phyloP scores from a whole-genome alignment of 2,797 vertebrate species.

The Semotilus atromaculatus region DNA sequence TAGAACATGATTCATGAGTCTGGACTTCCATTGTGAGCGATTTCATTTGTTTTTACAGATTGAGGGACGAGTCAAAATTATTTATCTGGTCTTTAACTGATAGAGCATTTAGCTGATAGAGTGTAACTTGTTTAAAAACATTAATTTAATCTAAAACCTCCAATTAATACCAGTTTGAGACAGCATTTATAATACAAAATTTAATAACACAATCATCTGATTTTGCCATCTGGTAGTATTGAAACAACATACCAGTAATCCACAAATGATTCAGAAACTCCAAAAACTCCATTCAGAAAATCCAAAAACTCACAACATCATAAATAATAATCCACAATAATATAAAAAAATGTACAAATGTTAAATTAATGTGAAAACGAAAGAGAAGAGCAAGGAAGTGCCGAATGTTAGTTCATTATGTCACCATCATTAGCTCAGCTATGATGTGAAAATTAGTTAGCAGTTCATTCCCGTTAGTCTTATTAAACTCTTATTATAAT shows the following conservation, averaged over 20 bases:
- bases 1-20: background rate
- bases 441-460: background rate
- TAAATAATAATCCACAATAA: conserved; percentile 18
- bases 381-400: background rate
- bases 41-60: background rate
- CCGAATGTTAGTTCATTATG: background rate
- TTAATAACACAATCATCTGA: background rate
- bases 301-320: background rate
- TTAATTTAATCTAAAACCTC: background rate
- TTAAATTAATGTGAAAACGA: background rate
- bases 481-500: conserved; percentile 60
- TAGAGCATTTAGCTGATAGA: background rate
- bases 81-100: background rate
- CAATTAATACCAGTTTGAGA: background rate
- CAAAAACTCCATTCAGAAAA: too few species aligned
- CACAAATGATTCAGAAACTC: background rate
- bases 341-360: background rate
- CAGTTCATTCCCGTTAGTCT: background rate
- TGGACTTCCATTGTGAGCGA: background rate
- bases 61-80: background rate
- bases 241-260: background rate
- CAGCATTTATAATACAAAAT: background rate
- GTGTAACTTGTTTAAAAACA: background rate
- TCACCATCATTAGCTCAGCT: background rate
- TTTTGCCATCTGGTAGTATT: background rate